Conservation (phyloP, 2,888 invertebrate genomes). For the Strigamia crassipes region DNA sequence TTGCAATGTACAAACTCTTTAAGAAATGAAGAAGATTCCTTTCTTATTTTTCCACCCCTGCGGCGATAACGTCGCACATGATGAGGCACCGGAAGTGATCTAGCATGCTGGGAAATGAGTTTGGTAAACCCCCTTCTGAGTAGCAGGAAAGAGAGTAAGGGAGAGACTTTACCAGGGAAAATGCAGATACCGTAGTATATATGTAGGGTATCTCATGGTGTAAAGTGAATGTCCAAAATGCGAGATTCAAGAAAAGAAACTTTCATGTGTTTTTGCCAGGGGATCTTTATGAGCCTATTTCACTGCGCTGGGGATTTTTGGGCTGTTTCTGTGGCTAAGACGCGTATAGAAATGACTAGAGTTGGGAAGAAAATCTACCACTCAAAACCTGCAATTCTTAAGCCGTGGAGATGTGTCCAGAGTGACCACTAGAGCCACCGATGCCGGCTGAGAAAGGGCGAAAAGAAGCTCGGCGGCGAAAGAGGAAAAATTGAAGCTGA, state of each 20-base stretch:
- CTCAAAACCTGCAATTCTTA: no score
- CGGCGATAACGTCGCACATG: slow-evolving; percentile 1
- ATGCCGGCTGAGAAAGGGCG: not conserved
- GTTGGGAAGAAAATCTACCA: no score
- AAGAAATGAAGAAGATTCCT: slow-evolving; percentile 15
- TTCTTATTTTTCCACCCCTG: not conserved
- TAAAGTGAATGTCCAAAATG: not conserved
- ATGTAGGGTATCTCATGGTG: not conserved
- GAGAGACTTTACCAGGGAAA: not conserved
- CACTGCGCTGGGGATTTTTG: no score
- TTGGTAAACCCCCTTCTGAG: not conserved
- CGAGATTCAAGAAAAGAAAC: no score
- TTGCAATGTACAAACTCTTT: slow-evolving; percentile 14
- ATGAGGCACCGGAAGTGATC: slow-evolving; percentile 30
- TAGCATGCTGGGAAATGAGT: slow-evolving; percentile 23
- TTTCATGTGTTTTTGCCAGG: no score
- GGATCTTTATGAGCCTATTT: no score
- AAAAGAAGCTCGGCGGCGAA: not conserved
- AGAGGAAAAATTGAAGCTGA: not conserved
- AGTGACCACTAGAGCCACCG: not conserved
- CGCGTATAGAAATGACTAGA: no score
- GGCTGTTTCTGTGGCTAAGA: no score
- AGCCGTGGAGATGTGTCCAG: no score
- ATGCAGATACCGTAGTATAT: slow-evolving; percentile 1
- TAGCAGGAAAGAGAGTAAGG: not conserved